Evolutionary conservation across 1,140 invertebrate genomes (phyloP), one percentile per base, ranked within the genome.

Genomic region (Anastrepha obliqua): DNA sequence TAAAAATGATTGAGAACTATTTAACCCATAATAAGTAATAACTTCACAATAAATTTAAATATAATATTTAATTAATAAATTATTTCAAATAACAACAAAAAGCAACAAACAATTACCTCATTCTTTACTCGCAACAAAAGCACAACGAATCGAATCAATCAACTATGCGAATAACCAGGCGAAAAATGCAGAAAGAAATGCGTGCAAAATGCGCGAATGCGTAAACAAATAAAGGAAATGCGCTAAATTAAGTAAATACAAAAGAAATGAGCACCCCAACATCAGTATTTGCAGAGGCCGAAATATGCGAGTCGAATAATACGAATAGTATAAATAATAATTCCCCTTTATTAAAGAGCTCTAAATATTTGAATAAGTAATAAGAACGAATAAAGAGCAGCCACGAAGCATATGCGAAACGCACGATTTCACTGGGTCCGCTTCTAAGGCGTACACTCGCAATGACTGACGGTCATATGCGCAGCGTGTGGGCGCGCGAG

Each of bases 231-330:
- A 86, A 64, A 86, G 85, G 85, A 86, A 86, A 86, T 60, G 85
- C 85, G 85, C 29, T 11, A 86, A 86, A 86, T 86, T 86, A 86
- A 86, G 58, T 86, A 86, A 86, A 86, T 86, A 86, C 85, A 62
- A 62, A 62, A 42, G 8, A 64, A 62, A 60, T 60, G 85, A 86
- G 60, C 58, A 62, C 29, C 58, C 85, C 85, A 29, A 55, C n/a
- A 81, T 0, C 29, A 29, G 8, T 8, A 81, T 81, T 81, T 58
- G 67, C 67, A 47, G 42, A 9, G 15, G 15, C 47, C n/a, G n/a
- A 58, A 42, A 44, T 59, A 62, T 7, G 20, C 55, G 9, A 62
- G 47, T 39, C 60, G 13, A 64, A 85, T 59, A 42, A 60, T 59
- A 29, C 60, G 13, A 64, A 85, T 59, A 42, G 42, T 59, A 58